Evolutionary conservation across 2,113 vertebrate genomes (phyloP), one percentile per base, ranked within the genome.

Genomic region (Aleadryas rufinucha): DNA sequence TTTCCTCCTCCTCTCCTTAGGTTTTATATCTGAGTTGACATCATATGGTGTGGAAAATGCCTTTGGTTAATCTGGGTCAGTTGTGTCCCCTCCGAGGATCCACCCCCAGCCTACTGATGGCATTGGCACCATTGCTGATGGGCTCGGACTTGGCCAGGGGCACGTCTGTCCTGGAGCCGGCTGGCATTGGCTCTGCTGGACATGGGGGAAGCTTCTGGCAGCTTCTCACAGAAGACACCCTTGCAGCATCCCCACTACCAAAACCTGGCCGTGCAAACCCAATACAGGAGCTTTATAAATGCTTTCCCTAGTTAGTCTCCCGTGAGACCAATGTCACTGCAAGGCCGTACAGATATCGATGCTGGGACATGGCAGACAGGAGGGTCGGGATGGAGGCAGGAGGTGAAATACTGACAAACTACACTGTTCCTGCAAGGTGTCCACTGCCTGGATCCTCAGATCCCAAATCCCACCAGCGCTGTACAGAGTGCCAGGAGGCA

Each of bases 81-180:
- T 13, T 33, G 10, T 52, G 77, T 33, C 27, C 33, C 33, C 37
- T 81, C 44, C 22, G 33, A 59, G 27, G 37, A 39, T 57, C 37
- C 27, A 37, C 5, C 7, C 35, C 22, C 33, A 28, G 33, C 12
- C 59, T 27, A 11, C 37, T 44, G 59, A 28, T 44, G 44, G 44
- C 7, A 3, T 37, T 19, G 28, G 12, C 52, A 52, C 52, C 0
- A 0, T 20, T 1, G 0, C 22, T 33, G 37, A 19, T 24, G 16
- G 59, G 59, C 57, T 10, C 3, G 0, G 44, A 52, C 37, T 20
- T 28, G 37, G 27, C 49, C 44, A 37, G 44, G 8, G 3, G 22
- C 2, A 28, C 4, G 11, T 65, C 50, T 2, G 4, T 59, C 44
- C 53, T 37, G 52, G 44, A 66, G 50, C 31, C 2, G 1, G 42